phyloP scores from a whole-genome alignment of 2,888 invertebrate species.

The Hypolimnas misippus region DNA sequence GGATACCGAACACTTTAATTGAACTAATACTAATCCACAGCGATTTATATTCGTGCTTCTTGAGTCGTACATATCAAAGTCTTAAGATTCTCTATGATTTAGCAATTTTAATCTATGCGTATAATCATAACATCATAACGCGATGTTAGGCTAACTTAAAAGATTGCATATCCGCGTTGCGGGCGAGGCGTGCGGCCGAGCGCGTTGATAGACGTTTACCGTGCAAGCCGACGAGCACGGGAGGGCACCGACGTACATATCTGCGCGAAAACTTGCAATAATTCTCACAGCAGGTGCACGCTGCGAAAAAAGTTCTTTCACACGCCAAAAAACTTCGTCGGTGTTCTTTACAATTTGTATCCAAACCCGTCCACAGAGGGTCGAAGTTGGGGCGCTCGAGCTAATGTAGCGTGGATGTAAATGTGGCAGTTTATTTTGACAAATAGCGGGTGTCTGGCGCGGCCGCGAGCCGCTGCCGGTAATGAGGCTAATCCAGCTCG shows the following conservation, averaged over 20 bases:
- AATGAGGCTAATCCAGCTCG: conserved; percentile 47
- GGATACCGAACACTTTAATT: conserved; percentile 27
- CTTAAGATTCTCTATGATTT: background rate
- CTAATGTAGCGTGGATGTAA: conserved; percentile 32
- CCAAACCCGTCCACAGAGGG: conserved; percentile 11
- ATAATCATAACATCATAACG: conserved; percentile 17
- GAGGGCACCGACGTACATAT: conserved; percentile 15
- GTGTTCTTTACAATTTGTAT: background rate
- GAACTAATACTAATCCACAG: background rate
- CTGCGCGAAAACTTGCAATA: conserved; percentile 43
- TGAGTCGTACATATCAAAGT: background rate
- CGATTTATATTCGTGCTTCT: background rate
- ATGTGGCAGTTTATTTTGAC: conserved; percentile 51
- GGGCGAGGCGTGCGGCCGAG: background rate
- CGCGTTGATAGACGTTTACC: conserved; percentile 6
- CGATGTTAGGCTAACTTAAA: conserved; percentile 20
- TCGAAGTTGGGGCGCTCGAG: background rate
- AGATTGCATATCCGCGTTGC: conserved; percentile 18
- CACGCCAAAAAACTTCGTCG: conserved; percentile 23
- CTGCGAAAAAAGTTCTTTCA: conserved; percentile 42
- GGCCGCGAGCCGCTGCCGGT: conserved; percentile 33
- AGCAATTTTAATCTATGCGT: conserved; percentile 11
- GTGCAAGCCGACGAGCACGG: background rate
- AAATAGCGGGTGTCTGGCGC: conserved; percentile 47
- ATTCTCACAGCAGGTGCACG: conserved; percentile 49